A percentile compares a stretch with the other conserved stretches of the same genome.
phyloP scores from a whole-genome alignment of 2,888 invertebrate species.

The Leptinotarsa peninsularis region DNA sequence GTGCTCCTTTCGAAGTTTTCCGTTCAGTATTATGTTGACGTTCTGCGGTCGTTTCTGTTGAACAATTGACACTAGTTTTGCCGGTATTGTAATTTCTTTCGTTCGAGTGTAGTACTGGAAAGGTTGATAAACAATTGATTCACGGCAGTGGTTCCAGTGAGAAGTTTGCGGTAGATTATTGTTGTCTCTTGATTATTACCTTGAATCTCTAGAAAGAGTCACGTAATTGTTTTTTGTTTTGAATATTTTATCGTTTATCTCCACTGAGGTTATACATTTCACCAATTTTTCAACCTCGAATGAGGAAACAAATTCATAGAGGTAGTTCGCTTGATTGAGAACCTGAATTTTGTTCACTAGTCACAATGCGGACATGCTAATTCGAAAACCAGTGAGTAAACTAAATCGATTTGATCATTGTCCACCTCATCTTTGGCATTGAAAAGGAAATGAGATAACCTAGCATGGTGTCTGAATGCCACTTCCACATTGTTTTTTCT shows the following conservation, averaged over 20 bases:
- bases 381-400: too few species aligned
- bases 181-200: neutral
- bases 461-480: too few species aligned
- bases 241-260: neutral
- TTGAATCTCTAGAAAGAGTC: neutral
- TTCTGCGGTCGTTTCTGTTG: neutral
- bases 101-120: neutral
- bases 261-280: too few species aligned
- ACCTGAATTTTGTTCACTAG: too few species aligned
- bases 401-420: too few species aligned
- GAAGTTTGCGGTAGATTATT: neutral
- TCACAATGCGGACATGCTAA: too few species aligned
- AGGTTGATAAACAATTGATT: neutral
- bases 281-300: too few species aligned
- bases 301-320: too few species aligned
- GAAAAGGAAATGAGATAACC: too few species aligned
- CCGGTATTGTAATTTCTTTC: neutral
- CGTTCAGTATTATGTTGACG: slow-evolving; percentile 22
- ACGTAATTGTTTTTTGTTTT: slow-evolving; percentile 4
- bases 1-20: slow-evolving; percentile 24
- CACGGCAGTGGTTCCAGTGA: neutral
- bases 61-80: slow-evolving; percentile 10
- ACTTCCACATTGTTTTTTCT: too few species aligned
- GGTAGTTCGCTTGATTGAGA: too few species aligned
- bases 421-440: too few species aligned